Base-by-base conservation (phyloP, 2,888 invertebrate genomes). In the Platyscelio sp. region DNA sequence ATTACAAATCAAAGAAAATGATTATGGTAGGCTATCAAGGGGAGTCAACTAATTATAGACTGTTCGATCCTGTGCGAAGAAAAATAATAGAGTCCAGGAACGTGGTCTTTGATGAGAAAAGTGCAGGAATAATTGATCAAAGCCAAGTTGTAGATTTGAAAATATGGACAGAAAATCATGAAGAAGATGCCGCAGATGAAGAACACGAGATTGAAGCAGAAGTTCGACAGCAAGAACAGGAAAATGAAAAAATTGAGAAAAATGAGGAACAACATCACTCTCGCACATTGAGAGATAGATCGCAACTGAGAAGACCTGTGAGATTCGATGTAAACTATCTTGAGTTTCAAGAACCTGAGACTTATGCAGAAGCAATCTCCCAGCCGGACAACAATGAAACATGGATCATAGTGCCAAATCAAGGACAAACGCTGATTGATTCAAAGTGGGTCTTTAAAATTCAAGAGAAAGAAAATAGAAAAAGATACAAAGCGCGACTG, bases 401-500 rank as follows among this genome's bases (percentile, higher is more conserved):
- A 0, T 87, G 88, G 87, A 56, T 67, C 0, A 29, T 86, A 1
- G 82, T 87, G 1, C 40, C 29, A 26, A 29, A 43, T 0, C 11
- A 54, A 46, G 46, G 29, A 1, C 67, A 70, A 63, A 60, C 79
- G 13, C 33, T 70, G 11, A 87, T 87, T 2, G 86, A 85, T 15
- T 87, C 79, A 0, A 83, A 77, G 27, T 88, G 88, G 70, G 54
- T 70, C 9, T 70, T 70, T 27, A 70, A 70, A 15, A 1, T 56
- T 2, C 70, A 87, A 72, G 81, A 3, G 86, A 60, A 70, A 13
- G 13, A n/a, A 22, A 27, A 33, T 15, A 29, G 11, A 3, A 75
- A 86, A 6, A 71, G 76, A 26, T 81, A 65, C 79, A 87, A 85
- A 33, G 85, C 86, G 6, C 24, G 87, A 22, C 76, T 86, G 1